Evolutionary conservation across 2,113 vertebrate species (phyloP).

Genomic region (Desmodus rotundus): DNA sequence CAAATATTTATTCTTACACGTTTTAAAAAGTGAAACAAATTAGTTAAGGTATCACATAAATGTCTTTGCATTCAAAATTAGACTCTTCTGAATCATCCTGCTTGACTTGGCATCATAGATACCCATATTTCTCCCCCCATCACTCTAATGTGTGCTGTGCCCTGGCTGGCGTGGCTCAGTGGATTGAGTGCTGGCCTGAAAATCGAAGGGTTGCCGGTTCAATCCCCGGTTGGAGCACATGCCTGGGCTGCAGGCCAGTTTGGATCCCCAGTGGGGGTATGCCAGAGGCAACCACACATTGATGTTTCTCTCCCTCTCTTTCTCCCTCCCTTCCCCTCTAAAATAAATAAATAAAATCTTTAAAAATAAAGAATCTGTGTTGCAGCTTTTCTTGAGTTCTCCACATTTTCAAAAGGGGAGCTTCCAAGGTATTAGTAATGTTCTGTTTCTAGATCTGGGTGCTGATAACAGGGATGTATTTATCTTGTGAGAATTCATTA

Average conservation of each 20-base stretch:
- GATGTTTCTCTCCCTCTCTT: too few relatives aligned
- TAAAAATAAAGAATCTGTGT: neutral
- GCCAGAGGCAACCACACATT: too few relatives aligned
- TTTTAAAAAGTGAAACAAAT: neutral
- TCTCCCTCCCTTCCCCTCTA: too few relatives aligned
- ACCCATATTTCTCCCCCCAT: neutral
- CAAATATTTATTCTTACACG: neutral
- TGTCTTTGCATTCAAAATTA: neutral
- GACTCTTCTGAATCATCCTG: neutral
- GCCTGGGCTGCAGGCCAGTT: too few relatives aligned
- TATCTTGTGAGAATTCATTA: neutral
- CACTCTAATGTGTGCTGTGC: neutral
- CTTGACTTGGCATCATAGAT: neutral
- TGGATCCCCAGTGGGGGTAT: too few relatives aligned
- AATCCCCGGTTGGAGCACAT: too few relatives aligned
- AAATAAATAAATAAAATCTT: too few relatives aligned
- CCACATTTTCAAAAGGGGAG: neutral
- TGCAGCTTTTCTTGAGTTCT: neutral
- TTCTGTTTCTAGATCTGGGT: neutral
- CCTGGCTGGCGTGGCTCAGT: too few relatives aligned
- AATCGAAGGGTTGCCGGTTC: too few relatives aligned
- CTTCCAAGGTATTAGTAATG: neutral
- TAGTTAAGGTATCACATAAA: neutral
- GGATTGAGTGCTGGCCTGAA: too few relatives aligned
- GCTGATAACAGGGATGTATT: neutral